Evolutionary conservation across 2,113 vertebrate species (phyloP).

Genomic region (Spea bombifrons): DNA sequence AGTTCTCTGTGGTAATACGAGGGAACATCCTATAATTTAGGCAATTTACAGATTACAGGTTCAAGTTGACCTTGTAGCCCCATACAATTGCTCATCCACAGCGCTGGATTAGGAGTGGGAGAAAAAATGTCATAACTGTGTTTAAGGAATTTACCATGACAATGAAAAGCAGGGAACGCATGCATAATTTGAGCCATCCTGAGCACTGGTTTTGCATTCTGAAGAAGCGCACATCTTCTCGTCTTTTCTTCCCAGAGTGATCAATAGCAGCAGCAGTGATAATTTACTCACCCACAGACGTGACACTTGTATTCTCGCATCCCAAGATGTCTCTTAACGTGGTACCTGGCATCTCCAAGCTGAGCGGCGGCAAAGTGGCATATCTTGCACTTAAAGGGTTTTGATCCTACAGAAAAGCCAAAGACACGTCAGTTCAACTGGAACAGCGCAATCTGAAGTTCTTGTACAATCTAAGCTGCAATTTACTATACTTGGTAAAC

Average conservation of each 20-base stretch:
- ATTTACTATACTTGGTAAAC: no score
- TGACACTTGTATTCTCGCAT: conserved; percentile 99
- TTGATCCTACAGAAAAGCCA: conserved; percentile 86
- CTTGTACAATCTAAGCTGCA: no score
- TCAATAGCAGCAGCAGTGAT: conserved; percentile 55
- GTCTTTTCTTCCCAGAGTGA: conserved; percentile 53
- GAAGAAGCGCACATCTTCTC: conserved; percentile 63
- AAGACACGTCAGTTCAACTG: conserved; percentile 51
- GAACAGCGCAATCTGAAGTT: no score
- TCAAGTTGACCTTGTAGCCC: conserved; percentile 81
- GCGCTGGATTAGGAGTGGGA: conserved; percentile 72
- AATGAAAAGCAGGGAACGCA: conserved; percentile 73
- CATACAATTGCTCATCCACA: conserved; percentile 80
- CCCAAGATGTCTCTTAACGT: conserved; percentile 96
- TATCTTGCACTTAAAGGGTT: conserved; percentile 98
- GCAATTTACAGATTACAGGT: conserved; percentile 88
- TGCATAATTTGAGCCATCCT: conserved; percentile 72
- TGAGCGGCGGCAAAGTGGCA: conserved; percentile 98
- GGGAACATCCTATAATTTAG: conserved; percentile 88
- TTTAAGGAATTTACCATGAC: conserved; percentile 82
- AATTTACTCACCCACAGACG: conserved; percentile 93
- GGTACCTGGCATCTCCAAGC: conserved; percentile 96
- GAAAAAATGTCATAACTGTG: conserved; percentile 80
- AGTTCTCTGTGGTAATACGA: conserved; percentile 79
- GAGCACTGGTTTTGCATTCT: conserved; percentile 61